These are phyloP conservation scores for Omphaloscelis lunosa DNA, from an alignment of 2,888 invertebrate genomes.

Conservation along the genomic window DNA sequence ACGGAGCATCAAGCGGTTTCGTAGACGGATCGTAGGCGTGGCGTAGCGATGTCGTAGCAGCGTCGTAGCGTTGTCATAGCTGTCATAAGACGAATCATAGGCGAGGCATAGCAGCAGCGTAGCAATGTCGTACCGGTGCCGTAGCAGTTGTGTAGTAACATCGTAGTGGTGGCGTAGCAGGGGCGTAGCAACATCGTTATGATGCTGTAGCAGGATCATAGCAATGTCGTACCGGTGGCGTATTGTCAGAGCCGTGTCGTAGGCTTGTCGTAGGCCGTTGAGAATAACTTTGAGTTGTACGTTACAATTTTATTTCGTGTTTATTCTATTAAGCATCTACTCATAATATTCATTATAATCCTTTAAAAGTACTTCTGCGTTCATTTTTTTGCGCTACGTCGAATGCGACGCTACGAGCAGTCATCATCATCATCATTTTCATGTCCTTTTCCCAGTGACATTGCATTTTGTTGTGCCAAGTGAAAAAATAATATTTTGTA, in stretches of 20 bases:
- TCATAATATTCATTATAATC: not conserved
- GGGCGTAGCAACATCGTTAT: not conserved
- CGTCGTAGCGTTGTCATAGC: not conserved
- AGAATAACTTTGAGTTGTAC: not conserved
- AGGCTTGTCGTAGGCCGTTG: not conserved
- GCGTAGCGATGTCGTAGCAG: conserved; percentile 6
- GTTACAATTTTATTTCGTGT: not conserved
- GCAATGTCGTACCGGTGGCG: not conserved
- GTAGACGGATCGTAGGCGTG: not conserved
- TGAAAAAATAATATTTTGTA: not conserved
- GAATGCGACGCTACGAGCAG: not conserved
- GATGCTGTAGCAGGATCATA: not conserved
- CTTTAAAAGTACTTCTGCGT: not conserved
- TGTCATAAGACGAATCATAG: not conserved
- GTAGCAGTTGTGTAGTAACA: not conserved
- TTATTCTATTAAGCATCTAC: not conserved
- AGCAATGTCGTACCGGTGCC: not conserved
- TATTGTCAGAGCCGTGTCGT: too few relatives aligned
- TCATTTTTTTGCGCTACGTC: not conserved
- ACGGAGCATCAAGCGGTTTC: not conserved
- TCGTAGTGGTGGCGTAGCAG: not conserved
- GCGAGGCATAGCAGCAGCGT: not conserved
- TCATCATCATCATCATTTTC: too few relatives aligned
- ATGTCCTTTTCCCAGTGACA: not conserved
- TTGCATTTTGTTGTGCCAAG: not conserved